phyloP scores from a whole-genome alignment of 2,888 invertebrate genomes.

The Zhuqinia jingwanae region DNA sequence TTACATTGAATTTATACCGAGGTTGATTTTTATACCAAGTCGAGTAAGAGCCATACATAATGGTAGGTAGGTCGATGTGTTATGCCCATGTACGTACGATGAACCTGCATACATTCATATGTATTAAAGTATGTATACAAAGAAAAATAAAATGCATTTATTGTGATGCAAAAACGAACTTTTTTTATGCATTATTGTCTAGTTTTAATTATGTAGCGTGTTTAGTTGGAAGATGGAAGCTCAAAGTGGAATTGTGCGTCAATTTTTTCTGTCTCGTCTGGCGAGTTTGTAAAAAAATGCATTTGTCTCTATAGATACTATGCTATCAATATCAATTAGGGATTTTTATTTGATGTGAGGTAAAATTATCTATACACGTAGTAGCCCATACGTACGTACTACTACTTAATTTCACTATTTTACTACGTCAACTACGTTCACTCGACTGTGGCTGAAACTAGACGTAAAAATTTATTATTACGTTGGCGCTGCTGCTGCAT shows the following conservation, averaged over 20 bases:
- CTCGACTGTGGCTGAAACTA: background rate
- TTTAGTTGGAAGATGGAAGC: background rate
- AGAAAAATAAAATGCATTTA: too few relatives aligned
- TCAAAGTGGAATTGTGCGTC: background rate
- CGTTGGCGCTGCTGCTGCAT: too few relatives aligned
- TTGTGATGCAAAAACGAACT: constrained; percentile 17
- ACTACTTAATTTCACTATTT: background rate
- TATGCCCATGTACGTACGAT: too few relatives aligned
- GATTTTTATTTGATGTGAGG: background rate
- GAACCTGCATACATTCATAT: too few relatives aligned
- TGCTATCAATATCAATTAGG: background rate
- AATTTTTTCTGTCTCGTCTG: constrained; percentile 27
- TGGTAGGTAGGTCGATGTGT: too few relatives aligned
- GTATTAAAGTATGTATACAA: too few relatives aligned
- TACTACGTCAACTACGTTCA: constrained; percentile 39
- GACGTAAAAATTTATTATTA: too few relatives aligned
- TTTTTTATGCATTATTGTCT: constrained; percentile 24
- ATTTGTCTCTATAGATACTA: background rate
- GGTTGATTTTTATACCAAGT: too few relatives aligned
- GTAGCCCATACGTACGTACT: background rate
- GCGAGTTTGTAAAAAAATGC: constrained; percentile 18
- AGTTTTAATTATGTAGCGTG: constrained; percentile 15
- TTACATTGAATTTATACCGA: too few relatives aligned
- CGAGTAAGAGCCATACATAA: too few relatives aligned
- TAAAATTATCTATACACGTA: background rate